Evolutionary conservation across 2,113 vertebrate genomes (phyloP), one percentile per base, ranked within the genome.

Genomic region (Laticauda colubrina): DNA sequence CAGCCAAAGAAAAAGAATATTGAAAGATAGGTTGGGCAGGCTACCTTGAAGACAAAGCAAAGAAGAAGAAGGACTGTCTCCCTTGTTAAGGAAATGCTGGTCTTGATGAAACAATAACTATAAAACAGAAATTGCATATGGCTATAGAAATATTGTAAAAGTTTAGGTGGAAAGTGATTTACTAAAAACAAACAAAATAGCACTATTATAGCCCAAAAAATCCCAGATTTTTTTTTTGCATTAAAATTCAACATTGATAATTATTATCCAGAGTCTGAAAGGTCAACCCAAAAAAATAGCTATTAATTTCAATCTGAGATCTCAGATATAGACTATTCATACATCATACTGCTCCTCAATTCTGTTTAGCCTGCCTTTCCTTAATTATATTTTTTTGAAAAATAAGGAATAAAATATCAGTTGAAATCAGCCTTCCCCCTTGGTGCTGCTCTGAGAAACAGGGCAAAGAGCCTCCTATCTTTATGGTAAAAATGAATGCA

Each of bases 41-140:
- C 8, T 93, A 51, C 57, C 10, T 7, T 45, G 85, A 88, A 29
- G 69, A 55, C 89, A 69, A 88, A 45, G 24, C 53, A 55, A 90
- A 93, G 39, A 43, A 26, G 26, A 61, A 43, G 59, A 53, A 81
- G 54, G 45, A 15, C 0, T 0, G 15, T 64, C 29, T 55, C 3
- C 3, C 59, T 45, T 55, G 51, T 18, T 56, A 14, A 24, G 64
- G 0, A 1, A 88, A 26, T 0, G 4, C 8, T 56, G 51, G 18
- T 48, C 56, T 54, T 34, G 3, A 12, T 51, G 23, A 87, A 39
- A 29, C 51, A 81, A 21, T 26, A 20, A 39, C 0, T 81, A 10
- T 0, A 56, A 90, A 92, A 85, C 1, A 11, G 45, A 10, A n/a
- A n/a, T 5, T 18, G 14, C 29, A 26, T 45, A 2, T 29, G 53